Evolutionary conservation across 2,888 invertebrate genomes (phyloP).

Genomic region (Drosophila multiciliata): DNA sequence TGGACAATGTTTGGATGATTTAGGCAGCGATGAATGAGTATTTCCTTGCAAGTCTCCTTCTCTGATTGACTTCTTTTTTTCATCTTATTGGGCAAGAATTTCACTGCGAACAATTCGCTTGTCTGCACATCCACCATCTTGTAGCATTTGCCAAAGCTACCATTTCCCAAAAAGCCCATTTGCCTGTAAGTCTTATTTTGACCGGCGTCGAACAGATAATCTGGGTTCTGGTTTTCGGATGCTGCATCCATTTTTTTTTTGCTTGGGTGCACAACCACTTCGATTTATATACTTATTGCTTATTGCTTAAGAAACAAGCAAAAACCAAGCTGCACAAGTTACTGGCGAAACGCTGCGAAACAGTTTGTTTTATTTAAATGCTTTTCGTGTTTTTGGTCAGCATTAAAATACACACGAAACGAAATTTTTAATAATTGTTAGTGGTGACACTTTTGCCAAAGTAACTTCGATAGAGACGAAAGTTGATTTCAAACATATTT

Average conservation of each 20-base stretch:
- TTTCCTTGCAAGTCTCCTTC: conserved; percentile 99
- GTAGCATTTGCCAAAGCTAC: conserved; percentile 97
- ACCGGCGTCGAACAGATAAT: conserved; percentile 91
- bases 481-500: too few species aligned
- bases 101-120: conserved; percentile 95
- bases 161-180: conserved; percentile 96
- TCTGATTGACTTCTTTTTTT: conserved; percentile 93
- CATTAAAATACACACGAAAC: too few species aligned
- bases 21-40: conserved; percentile 95
- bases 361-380: conserved; percentile 48
- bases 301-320: conserved; percentile 21
- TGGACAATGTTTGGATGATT: conserved; percentile 96
- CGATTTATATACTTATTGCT: conserved; percentile 5
- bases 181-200: conserved; percentile 92
- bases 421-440: too few species aligned
- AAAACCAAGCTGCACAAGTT: conserved; percentile 26
- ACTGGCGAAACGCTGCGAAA: conserved; percentile 67
- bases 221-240: too few species aligned
- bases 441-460: too few species aligned
- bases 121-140: conserved; percentile 94
- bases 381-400: too few species aligned
- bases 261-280: conserved; percentile 20
- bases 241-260: conserved; percentile 70
- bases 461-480: too few species aligned
- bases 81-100: conserved; percentile 97